Evolutionary conservation across 2,113 vertebrate genomes (phyloP).

Genomic region (Dromiciops gliroides): DNA sequence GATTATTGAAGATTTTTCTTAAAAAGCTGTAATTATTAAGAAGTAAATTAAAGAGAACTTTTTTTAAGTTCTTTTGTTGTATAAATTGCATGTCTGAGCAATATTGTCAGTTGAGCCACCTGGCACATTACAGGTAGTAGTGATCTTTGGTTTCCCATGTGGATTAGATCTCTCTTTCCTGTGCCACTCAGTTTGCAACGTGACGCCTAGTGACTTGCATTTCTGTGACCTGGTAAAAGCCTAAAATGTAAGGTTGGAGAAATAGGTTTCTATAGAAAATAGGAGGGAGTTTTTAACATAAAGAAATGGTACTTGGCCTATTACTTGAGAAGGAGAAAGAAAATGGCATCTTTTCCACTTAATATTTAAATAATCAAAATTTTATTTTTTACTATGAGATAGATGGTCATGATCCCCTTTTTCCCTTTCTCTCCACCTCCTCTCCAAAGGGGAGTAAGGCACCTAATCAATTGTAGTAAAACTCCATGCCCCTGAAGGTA

Average conservation of each 20-base stretch:
- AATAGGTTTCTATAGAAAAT: slow-evolving; percentile 30
- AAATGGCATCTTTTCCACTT: neutral
- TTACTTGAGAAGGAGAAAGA: neutral
- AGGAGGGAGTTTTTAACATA: slow-evolving; percentile 35
- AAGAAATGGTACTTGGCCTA: neutral
- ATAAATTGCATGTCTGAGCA: neutral
- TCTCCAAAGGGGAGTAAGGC: neutral
- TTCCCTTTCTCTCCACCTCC: neutral
- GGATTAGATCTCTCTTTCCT: neutral
- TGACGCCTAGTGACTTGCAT: slow-evolving; percentile 13
- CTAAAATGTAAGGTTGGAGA: slow-evolving; percentile 50
- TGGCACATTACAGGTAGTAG: neutral
- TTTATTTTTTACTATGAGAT: slow-evolving; percentile 8
- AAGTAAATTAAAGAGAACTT: neutral
- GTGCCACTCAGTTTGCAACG: slow-evolving; percentile 13
- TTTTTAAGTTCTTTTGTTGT: neutral
- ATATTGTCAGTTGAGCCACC: neutral
- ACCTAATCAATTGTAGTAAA: neutral
- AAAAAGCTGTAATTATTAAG: neutral
- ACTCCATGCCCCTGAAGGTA: neutral
- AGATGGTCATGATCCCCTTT: neutral
- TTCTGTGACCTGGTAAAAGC: neutral
- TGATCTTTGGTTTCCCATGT: neutral
- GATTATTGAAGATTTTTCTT: neutral
- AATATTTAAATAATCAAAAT: slow-evolving; percentile 18